Conservation (phyloP, 2,888 invertebrate species). For the Bunonema sp. region DNA sequence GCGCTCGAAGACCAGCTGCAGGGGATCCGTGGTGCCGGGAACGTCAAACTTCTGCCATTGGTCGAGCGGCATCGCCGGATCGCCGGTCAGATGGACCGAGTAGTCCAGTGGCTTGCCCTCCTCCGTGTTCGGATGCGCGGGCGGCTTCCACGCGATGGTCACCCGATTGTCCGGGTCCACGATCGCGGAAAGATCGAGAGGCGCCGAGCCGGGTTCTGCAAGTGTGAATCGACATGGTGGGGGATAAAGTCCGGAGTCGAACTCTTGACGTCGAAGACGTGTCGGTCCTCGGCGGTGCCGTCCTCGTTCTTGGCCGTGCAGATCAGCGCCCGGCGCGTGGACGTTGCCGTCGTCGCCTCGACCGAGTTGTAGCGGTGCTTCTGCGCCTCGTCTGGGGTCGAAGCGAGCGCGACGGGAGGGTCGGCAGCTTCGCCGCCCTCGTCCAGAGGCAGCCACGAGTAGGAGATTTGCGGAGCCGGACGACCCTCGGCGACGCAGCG, state of each 20-base stretch:
- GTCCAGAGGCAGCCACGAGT: slow-evolving; percentile 39
- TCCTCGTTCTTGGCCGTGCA: slow-evolving; percentile 40
- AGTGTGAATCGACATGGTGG: too few relatives aligned
- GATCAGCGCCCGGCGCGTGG: slow-evolving; percentile 25
- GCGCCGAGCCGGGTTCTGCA: slow-evolving; percentile 37
- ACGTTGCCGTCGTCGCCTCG: slow-evolving; percentile 19
- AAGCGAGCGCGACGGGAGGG: slow-evolving; percentile 5
- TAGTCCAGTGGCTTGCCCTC: too few relatives aligned
- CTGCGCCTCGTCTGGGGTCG: slow-evolving; percentile 12
- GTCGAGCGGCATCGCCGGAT: slow-evolving; percentile 34
- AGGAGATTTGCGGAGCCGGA: slow-evolving; percentile 36
- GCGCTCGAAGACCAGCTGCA: slow-evolving; percentile 24
- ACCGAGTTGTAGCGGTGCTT: slow-evolving; percentile 31
- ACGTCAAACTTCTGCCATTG: slow-evolving; percentile 34
- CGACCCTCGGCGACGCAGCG: slow-evolving; percentile 40
- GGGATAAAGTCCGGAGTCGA: not conserved
- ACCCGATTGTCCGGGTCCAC: slow-evolving; percentile 40
- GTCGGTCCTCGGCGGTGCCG: slow-evolving; percentile 30
- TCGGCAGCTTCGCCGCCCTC: slow-evolving; percentile 23
- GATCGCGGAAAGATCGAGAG: slow-evolving; percentile 22
- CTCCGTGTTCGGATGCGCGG: slow-evolving; percentile 37
- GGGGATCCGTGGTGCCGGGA: slow-evolving; percentile 4
- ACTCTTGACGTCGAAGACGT: slow-evolving; percentile 29
- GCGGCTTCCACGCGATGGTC: slow-evolving; percentile 34
- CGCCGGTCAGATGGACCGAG: slow-evolving; percentile 37